Base-by-base conservation (phyloP, 2,888 invertebrate genomes). In the Globia sparganii region DNA sequence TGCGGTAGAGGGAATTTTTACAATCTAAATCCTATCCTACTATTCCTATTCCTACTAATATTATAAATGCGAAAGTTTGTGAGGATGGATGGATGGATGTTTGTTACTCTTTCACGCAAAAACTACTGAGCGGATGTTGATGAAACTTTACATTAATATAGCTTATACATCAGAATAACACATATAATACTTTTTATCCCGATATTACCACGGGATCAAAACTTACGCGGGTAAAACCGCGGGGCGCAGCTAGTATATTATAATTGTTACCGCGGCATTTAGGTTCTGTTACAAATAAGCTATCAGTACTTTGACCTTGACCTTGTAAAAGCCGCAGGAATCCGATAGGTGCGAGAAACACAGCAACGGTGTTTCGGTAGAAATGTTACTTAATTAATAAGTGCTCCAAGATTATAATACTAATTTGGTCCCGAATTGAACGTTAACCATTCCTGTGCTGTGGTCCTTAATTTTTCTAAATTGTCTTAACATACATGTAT, bases 1-100 rank as follows among this genome's bases (percentile, higher is more conserved):
- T 85, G 67, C 53, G 84, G 78, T 28, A 85, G 31, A 6, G 6
- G 3, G 13, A 4, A 37, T 58, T 46, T 68, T 15, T 2, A 21
- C 5, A 25, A 34, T 5, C 34, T 34, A 13, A 34, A 61, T n/a
- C n/a, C n/a, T n/a, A n/a, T n/a, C n/a, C n/a, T n/a, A n/a, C n/a
- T n/a, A n/a, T n/a, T n/a, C n/a, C n/a, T n/a, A n/a, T n/a, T n/a
- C n/a, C n/a, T n/a, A n/a, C n/a, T n/a, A n/a, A n/a, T n/a, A n/a
- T n/a, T n/a, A n/a, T n/a, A n/a, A n/a, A n/a, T n/a, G n/a, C n/a
- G n/a, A n/a, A n/a, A n/a, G n/a, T n/a, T n/a, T n/a, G n/a, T n/a
- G n/a, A n/a, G n/a, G n/a, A n/a, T n/a, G n/a, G n/a, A n/a, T n/a
- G n/a, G n/a, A n/a, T n/a, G n/a, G n/a, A n/a, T n/a, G n/a, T n/a